Base-by-base conservation (phyloP, 1,140 invertebrate species). In the Brachionus calyciflorus region DNA sequence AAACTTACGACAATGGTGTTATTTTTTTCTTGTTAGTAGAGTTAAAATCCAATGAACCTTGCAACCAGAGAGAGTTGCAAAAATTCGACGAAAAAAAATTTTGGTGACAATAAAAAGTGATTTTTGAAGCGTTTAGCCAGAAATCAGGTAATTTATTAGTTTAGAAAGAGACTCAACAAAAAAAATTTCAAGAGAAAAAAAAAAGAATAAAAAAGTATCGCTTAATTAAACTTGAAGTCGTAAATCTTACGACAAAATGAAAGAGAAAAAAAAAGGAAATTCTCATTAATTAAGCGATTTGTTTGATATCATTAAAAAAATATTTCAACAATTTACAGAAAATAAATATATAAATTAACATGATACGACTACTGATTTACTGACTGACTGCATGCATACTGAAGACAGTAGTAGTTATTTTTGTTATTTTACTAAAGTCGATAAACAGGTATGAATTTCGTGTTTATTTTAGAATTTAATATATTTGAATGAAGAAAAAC, bases 181-280 rank as follows among this genome's bases (percentile, higher is more conserved):
- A n/a, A n/a, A n/a, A n/a, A n/a, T n/a, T n/a, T n/a, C n/a, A n/a
- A n/a, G n/a, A n/a, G n/a, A n/a, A n/a, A n/a, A n/a, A n/a, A n/a
- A n/a, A n/a, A n/a, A n/a, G n/a, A n/a, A n/a, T n/a, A n/a, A n/a
- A n/a, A 60, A 60, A 37, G 33, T 17, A 28, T 60, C 55, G 55
- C 55, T 60, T 17, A 60, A 60, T 60, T 60, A n/a, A 60, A 37
- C 37, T 17, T 60, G 17, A 19, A 37, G 17, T 37, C 55, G 37
- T 60, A 60, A 60, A 60, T 60, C 55, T 65, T 65, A 21, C 44
- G n/a, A n/a, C n/a, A n/a, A n/a, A n/a, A n/a, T n/a, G n/a, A n/a
- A n/a, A n/a, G n/a, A n/a, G n/a, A n/a, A n/a, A n/a, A n/a, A n/a
- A 44, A 12, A 46, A 46, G 44, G 9, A 0, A 1, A 28, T 24